Conservation (phyloP, 2,888 invertebrate species). For the Neoscelio sp. region DNA sequence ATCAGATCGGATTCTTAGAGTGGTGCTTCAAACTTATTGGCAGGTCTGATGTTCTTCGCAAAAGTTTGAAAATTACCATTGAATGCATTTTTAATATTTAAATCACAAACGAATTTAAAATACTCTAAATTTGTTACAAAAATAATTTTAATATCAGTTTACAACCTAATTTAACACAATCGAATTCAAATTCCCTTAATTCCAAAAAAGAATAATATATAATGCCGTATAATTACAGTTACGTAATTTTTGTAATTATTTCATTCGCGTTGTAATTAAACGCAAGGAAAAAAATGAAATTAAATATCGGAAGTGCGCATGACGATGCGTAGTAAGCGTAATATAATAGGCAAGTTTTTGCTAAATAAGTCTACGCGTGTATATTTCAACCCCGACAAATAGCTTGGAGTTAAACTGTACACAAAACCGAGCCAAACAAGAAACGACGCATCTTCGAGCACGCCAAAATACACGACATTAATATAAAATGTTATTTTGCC, state of each 20-base stretch:
- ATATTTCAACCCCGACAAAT: neutral
- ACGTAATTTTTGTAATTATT: conserved; percentile 20
- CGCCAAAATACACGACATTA: conserved; percentile 1
- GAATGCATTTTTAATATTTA: conserved; percentile 17
- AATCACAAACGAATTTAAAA: too few species aligned
- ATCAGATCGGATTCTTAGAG: conserved; percentile 34
- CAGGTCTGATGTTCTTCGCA: conserved; percentile 13
- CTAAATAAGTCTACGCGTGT: neutral
- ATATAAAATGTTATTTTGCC: conserved; percentile 22
- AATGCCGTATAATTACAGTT: too few species aligned
- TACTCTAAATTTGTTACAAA: too few species aligned
- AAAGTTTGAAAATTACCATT: neutral
- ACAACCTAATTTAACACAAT: too few species aligned
- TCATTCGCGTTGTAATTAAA: conserved; percentile 5
- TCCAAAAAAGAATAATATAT: too few species aligned
- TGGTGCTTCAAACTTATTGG: conserved; percentile 21
- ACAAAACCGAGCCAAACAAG: neutral
- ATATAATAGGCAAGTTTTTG: too few species aligned
- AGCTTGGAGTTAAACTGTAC: neutral
- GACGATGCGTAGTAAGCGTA: conserved; percentile 1
- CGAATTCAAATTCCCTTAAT: too few species aligned
- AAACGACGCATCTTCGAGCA: neutral
- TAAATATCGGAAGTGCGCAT: conserved; percentile 16
- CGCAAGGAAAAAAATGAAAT: neutral
- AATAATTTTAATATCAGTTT: too few species aligned